Evolutionary conservation across 2,797 vertebrate genomes (phyloP), one percentile per base, ranked within the genome.

Genomic region (Orestias chungarensis): DNA sequence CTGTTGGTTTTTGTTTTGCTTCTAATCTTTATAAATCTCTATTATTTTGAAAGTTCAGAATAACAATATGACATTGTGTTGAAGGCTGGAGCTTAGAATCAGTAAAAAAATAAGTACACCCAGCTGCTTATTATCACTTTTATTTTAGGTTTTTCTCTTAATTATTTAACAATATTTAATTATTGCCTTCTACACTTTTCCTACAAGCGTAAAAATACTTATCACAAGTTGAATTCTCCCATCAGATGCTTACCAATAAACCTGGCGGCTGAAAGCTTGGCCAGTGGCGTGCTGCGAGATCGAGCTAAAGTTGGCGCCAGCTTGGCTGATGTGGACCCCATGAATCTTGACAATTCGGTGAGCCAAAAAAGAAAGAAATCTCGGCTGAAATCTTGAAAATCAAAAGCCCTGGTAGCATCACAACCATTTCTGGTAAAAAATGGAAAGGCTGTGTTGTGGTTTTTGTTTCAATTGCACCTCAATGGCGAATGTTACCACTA

Each of bases 311-410:
- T 98, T 75, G 98, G 98, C 4, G 95, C 98, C 18, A 99, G 98
- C 87, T 91, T 99, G 92, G 98, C 98, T 29, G 98, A 99, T 61
- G 97, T 99, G 85, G 97, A 99, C 87, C 98, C 98, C 64, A 99
- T 99, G 98, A 97, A 94, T 90, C 93, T 99, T 70, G 98, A 99
- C 89, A 95, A 93, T 90, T 95, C 97, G 69, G 98, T 99, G 86
- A 92, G 96, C 94, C 25, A 4, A 64, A 66, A 38, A 38, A 38
- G 38, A 38, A 38, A 9, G 8, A 38, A 38, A 9, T 38, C 38
- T 4, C 9, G 4, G 38, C 38, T 38, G 38, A 38, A 38, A 38
- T n/a, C n/a, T n/a, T n/a, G n/a, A n/a, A n/a, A n/a, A n/a, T n/a
- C n/a, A n/a, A n/a, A n/a, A n/a, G n/a, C n/a, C n/a, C n/a, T n/a